These are phyloP conservation scores for Fukomys damarensis DNA, from an alignment of 2,113 vertebrate genomes.

Conservation along the genomic window DNA sequence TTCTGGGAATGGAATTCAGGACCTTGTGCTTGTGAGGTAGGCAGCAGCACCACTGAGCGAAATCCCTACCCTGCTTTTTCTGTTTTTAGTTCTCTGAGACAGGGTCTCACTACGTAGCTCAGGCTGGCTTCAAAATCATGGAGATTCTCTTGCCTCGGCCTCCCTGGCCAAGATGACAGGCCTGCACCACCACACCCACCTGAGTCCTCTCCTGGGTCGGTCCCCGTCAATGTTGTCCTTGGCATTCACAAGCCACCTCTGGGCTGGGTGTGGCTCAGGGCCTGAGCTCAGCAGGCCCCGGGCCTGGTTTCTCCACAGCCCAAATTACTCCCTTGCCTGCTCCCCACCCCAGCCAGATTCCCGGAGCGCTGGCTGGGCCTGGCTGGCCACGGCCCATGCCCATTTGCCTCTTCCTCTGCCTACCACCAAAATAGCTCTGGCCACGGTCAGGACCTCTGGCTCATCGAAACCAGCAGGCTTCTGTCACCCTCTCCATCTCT, in stretches of 20 bases:
- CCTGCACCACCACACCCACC: neutral
- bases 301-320: neutral
- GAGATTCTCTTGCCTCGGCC: neutral
- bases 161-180: neutral
- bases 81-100: neutral
- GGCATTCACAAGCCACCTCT: neutral
- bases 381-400: conserved; percentile 62
- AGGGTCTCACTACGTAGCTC: neutral
- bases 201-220: neutral
- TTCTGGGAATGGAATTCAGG: no score
- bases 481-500: neutral
- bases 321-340: neutral
- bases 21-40: no score
- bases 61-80: no score
- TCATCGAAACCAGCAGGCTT: neutral
- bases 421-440: conserved; percentile 65
- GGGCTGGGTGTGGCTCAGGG: neutral
- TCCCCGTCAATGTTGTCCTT: neutral
- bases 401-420: conserved; percentile 73
- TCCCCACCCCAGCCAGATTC: conserved; percentile 31
- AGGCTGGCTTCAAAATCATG: neutral
- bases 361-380: conserved; percentile 20
- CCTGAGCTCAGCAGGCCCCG: neutral
- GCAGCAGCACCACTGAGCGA: no score
- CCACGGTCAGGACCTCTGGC: neutral